Percentiles rank a stretch among this genome's conserved stretches.
Evolutionary conservation across 2,888 invertebrate species (phyloP).

Genomic region (Polylopha cassiicola): DNA sequence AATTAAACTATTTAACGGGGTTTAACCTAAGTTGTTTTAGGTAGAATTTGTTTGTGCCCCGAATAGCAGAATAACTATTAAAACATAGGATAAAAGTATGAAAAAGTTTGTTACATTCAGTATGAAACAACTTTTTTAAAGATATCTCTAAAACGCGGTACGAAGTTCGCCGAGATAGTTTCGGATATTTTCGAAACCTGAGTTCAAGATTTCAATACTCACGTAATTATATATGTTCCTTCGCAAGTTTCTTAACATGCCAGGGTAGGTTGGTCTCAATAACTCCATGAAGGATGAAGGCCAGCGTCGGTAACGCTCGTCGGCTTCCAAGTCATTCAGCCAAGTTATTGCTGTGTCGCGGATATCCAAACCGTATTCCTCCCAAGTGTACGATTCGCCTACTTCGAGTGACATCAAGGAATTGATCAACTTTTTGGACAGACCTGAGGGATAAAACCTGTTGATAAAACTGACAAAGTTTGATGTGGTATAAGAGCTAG

Average conservation of each 20-base stretch:
- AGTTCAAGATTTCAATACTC: slow-evolving; percentile 36
- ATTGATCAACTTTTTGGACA: slow-evolving; percentile 80
- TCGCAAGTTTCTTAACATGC: slow-evolving; percentile 93
- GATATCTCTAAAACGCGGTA: too few species aligned
- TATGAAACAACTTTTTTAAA: too few species aligned
- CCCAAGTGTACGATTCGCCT: slow-evolving; percentile 74
- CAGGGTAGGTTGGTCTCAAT: slow-evolving; percentile 97
- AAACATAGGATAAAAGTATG: too few species aligned
- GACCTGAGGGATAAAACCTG: slow-evolving; percentile 53
- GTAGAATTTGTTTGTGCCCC: too few species aligned
- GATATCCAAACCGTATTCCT: slow-evolving; percentile 95
- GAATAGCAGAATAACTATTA: too few species aligned
- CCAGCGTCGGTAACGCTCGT: slow-evolving; percentile 93
- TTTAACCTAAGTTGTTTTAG: too few species aligned
- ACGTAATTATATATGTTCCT: slow-evolving; percentile 92
- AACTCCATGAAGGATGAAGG: slow-evolving; percentile 92
- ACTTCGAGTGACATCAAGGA: slow-evolving; percentile 84
- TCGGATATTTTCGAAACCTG: too few species aligned
- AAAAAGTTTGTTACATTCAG: too few species aligned
- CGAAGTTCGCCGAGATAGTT: too few species aligned
- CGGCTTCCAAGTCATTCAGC: slow-evolving; percentile 96
- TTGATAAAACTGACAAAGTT: background rate
- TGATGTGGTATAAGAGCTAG: too few species aligned
- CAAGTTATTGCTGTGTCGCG: slow-evolving; percentile 95
- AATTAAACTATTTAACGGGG: too few species aligned